Base-by-base conservation (phyloP, 2,797 vertebrate genomes). In the Anomalospiza imberbis region DNA sequence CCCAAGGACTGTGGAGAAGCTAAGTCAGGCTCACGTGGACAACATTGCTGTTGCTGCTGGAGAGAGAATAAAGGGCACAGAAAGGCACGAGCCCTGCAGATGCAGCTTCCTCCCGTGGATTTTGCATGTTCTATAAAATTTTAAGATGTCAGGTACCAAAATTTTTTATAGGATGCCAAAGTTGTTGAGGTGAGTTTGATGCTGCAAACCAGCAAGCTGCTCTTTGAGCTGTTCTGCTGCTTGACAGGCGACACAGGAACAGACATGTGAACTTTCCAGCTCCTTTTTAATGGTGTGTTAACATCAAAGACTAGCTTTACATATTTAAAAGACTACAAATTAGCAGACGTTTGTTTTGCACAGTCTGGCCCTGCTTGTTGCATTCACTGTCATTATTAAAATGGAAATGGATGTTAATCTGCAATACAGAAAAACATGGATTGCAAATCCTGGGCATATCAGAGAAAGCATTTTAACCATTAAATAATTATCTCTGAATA, bases 281-380 rank as follows among this genome's bases (percentile, higher is more conserved):
- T 94, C 53, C 66, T 75, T 93, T 67, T 83, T 86, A 86, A 67
- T 89, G 42, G n/a, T 60, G 71, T 28, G 21, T 90, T 87, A 72
- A 75, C 77, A 83, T 91, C 85, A 92, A 94, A 93, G 74, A 40
- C 85, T 55, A 48, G 54, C 72, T 94, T 96, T 94, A 54, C 86
- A 62, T 92, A 81, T 89, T 95, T 91, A 95, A 96, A 93, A 67
- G 8, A 89, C 79, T 81, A 93, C 84, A 95, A 95, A 93, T 93
- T 76, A 88, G 76, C 32, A 32, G 40, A 42, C 62, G 17, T 82
- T 92, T 83, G 71, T 68, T 96, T 96, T 93, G 67, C 80, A 74
- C 42, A 65, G 34, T 55, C 90, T 93, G 87, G 42, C 44, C 62
- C 73, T 38, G 40, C 60, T 90, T 10, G 0, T 58, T 93, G 54